Percentiles rank a stretch among this genome's conserved stretches.
Evolutionary conservation across 2,797 vertebrate species (phyloP).

Genomic region (Sebastes flavidus): DNA sequence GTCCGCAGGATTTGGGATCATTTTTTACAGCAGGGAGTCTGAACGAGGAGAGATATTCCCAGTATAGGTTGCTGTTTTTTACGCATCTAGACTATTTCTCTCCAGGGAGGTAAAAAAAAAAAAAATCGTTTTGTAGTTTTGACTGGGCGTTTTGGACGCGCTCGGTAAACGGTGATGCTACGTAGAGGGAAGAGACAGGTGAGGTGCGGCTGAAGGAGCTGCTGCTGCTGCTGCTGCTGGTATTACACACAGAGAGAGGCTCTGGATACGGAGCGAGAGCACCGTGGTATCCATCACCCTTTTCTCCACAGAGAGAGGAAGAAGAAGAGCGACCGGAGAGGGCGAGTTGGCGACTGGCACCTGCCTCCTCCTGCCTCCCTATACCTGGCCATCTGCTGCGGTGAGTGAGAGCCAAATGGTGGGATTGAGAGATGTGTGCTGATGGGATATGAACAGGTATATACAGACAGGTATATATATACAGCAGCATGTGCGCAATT

Average conservation of each 20-base stretch:
- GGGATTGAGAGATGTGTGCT: conserved; percentile 48
- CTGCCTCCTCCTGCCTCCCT: conserved; percentile 64
- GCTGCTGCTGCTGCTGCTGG: conserved; percentile 8
- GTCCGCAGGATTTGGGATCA: conserved; percentile 52
- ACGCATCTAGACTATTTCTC: conserved; percentile 27
- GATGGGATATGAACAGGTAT: conserved; percentile 52
- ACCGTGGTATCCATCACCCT: conserved; percentile 41
- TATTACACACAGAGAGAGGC: conserved; percentile 35
- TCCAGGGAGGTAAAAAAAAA: not conserved
- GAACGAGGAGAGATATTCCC: conserved; percentile 12
- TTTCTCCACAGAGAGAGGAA: conserved; percentile 39
- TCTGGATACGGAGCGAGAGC: conserved; percentile 52
- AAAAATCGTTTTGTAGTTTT: conserved; percentile 29
- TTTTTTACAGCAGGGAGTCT: conserved; percentile 24
- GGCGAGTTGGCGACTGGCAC: conserved; percentile 68
- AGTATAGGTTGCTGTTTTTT: conserved; percentile 13
- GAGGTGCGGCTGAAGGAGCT: conserved; percentile 75
- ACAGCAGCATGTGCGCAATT: conserved; percentile 57
- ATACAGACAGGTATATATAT: conserved; percentile 54
- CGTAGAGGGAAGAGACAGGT: conserved; percentile 78
- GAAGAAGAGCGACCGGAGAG: conserved; percentile 53
- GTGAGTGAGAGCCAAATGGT: conserved; percentile 75
- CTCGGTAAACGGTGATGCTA: conserved; percentile 70
- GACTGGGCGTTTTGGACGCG: conserved; percentile 68
- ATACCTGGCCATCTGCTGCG: conserved; percentile 78